These are phyloP conservation scores for Spinus pinus DNA, from an alignment of 2,797 vertebrate genomes.

Conservation along the genomic window DNA sequence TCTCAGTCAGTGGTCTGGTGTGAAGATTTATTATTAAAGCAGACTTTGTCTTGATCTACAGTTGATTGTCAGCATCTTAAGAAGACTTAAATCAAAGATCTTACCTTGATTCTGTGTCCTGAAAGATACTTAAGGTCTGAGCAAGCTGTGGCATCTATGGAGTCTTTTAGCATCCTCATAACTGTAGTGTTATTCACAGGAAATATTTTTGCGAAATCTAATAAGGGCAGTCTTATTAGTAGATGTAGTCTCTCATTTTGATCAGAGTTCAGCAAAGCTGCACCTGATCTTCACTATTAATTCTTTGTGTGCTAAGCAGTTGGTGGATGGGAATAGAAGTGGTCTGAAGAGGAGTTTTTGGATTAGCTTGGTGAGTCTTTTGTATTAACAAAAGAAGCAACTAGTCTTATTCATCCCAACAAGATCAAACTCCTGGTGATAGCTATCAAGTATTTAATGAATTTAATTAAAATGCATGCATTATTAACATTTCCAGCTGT, in stretches of 20 bases:
- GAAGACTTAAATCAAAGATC: not conserved
- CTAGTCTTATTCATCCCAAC: not conserved
- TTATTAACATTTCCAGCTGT: conserved; percentile 16
- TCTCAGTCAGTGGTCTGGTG: not conserved
- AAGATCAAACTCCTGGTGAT: not conserved
- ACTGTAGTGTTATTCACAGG: not conserved
- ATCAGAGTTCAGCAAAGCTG: not conserved
- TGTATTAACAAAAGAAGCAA: not conserved
- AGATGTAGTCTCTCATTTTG: not conserved
- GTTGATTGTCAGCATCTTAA: not conserved
- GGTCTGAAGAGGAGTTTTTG: not conserved
- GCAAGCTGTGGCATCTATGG: not conserved
- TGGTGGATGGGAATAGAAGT: not conserved
- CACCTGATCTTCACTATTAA: not conserved
- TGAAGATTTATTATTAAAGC: not conserved
- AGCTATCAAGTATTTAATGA: conserved; percentile 1
- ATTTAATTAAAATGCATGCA: not conserved
- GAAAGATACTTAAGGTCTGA: not conserved
- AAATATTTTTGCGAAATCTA: not conserved
- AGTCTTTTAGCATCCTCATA: not conserved
- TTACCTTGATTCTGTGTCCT: not conserved
- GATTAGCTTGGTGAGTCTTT: not conserved
- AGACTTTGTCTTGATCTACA: not conserved
- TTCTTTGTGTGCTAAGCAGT: not conserved
- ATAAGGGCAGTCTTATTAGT: not conserved